Conservation (phyloP, 2,797 vertebrate genomes). For the Triplophysa yarkandensis region DNA sequence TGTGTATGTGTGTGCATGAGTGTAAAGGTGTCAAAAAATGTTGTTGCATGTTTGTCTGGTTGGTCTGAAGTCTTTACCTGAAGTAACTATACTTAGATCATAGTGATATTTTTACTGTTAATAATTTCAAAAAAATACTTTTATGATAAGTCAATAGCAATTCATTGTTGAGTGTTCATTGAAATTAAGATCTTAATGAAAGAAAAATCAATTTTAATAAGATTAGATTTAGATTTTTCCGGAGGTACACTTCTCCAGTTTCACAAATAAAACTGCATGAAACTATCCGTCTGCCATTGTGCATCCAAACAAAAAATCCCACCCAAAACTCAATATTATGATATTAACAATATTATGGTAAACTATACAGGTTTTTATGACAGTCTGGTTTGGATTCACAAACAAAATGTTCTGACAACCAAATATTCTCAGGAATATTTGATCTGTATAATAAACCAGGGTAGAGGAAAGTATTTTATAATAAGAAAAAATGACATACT, state of each 20-base stretch:
- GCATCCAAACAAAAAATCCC: background rate
- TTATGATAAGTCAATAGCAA: background rate
- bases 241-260: background rate
- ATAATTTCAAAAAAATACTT: background rate
- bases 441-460: background rate
- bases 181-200: background rate
- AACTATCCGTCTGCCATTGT: background rate
- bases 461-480: background rate
- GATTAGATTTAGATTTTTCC: background rate
- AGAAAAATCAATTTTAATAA: background rate
- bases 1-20: slow-evolving; percentile 17
- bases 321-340: background rate
- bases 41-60: background rate
- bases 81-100: background rate
- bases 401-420: background rate
- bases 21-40: background rate
- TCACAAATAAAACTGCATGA: background rate
- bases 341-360: background rate
- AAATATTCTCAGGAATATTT: background rate
- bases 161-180: background rate
- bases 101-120: no score
- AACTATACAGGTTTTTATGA: background rate
- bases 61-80: background rate
- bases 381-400: background rate
- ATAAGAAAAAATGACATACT: background rate